These are phyloP conservation scores for Ferrisia virgata DNA, from an alignment of 2,888 invertebrate species.

Conservation along the genomic window DNA sequence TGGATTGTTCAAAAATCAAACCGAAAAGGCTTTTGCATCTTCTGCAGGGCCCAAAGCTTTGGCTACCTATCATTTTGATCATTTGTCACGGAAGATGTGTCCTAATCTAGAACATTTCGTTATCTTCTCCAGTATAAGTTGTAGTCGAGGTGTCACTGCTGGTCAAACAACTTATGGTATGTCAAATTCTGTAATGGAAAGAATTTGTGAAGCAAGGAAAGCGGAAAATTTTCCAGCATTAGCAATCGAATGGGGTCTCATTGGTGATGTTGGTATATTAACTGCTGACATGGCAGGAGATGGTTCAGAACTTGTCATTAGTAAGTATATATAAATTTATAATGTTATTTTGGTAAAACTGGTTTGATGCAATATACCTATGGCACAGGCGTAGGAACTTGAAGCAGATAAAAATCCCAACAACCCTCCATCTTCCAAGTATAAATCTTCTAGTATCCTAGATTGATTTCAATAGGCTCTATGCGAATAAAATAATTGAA, in stretches of 20 bases:
- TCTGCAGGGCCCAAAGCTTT: constrained; percentile 74
- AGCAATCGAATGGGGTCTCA: constrained; percentile 89
- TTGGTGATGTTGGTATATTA: constrained; percentile 81
- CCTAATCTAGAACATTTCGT: constrained; percentile 69
- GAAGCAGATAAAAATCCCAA: too few relatives aligned
- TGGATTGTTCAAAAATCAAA: constrained; percentile 79
- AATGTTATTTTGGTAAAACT: too few relatives aligned
- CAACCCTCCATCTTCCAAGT: too few relatives aligned
- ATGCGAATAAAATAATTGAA: too few relatives aligned
- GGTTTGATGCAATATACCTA: too few relatives aligned
- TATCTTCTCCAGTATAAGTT: constrained; percentile 86
- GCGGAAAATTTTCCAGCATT: constrained; percentile 70
- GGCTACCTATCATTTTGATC: constrained; percentile 77
- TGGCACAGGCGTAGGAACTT: too few relatives aligned
- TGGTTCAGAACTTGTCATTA: too few relatives aligned
- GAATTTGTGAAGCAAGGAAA: constrained; percentile 85
- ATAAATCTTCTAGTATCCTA: too few relatives aligned
- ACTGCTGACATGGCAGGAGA: constrained; percentile 60
- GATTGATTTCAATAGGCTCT: too few relatives aligned
- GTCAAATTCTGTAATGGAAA: constrained; percentile 70
- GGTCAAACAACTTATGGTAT: constrained; percentile 87
- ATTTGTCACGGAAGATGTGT: constrained; percentile 61
- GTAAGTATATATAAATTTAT: too few relatives aligned
- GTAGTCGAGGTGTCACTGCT: constrained; percentile 90
- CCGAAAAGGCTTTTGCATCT: constrained; percentile 63